Evolutionary conservation across 2,888 invertebrate species (phyloP).

Genomic region (Sylvicola fuscatus): DNA sequence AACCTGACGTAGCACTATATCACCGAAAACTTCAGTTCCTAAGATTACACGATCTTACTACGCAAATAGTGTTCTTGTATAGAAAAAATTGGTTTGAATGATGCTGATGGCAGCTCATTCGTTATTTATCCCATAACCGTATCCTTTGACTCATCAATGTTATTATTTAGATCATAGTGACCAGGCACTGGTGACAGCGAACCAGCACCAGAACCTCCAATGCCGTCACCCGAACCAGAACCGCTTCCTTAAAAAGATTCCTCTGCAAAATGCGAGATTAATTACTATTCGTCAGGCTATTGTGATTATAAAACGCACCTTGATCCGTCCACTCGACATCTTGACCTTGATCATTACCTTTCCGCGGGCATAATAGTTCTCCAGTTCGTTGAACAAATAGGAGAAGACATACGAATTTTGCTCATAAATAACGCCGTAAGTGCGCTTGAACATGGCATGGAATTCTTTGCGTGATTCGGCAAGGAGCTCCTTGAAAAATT

Average conservation of each 20-base stretch:
- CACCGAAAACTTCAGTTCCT: too few relatives aligned
- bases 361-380: constrained; percentile 72
- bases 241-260: constrained; percentile 41
- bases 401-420: constrained; percentile 85
- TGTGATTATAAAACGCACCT: constrained; percentile 20
- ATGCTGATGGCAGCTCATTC: too few relatives aligned
- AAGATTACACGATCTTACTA: too few relatives aligned
- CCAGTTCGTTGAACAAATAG: constrained; percentile 73
- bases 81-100: too few relatives aligned
- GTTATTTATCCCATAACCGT: constrained; percentile 6
- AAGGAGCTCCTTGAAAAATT: constrained; percentile 70
- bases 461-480: constrained; percentile 67
- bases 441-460: constrained; percentile 87
- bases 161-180: not conserved
- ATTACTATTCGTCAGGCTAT: not conserved
- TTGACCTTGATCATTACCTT: constrained; percentile 68
- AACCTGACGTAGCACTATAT: too few relatives aligned
- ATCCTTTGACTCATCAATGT: constrained; percentile 7
- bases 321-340: constrained; percentile 73
- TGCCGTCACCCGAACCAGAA: constrained; percentile 48
- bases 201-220: constrained; percentile 24
- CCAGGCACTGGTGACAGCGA: constrained; percentile 9
- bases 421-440: constrained; percentile 89
- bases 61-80: too few relatives aligned
- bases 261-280: constrained; percentile 24